Conservation (phyloP, 2,888 invertebrate species). For the Ophraella communa region DNA sequence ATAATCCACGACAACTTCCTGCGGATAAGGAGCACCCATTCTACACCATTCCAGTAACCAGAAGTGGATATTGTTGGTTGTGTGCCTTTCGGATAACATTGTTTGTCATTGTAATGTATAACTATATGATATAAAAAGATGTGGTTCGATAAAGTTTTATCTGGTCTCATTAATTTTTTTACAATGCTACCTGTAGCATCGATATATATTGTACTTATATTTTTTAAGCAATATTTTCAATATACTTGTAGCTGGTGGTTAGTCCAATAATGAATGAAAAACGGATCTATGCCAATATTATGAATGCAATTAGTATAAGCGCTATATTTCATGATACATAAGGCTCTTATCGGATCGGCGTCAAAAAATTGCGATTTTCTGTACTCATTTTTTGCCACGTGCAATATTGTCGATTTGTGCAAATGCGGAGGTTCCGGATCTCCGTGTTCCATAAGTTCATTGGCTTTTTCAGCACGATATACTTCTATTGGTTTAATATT, state of each 20-base stretch:
- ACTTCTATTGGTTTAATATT: not conserved
- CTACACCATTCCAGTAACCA: not conserved
- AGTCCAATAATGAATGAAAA: not conserved
- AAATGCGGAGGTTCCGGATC: constrained; percentile 10
- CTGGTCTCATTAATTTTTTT: too few species aligned
- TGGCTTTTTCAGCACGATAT: constrained; percentile 1
- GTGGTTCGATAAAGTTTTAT: too few species aligned
- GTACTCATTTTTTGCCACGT: not conserved
- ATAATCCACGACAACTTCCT: not conserved
- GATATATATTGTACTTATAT: not conserved
- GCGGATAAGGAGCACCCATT: not conserved
- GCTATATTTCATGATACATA: not conserved
- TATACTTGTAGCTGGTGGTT: not conserved
- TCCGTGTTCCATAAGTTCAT: not conserved
- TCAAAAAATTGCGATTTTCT: not conserved
- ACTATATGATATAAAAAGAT: too few species aligned
- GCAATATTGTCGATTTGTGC: not conserved
- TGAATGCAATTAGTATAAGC: not conserved
- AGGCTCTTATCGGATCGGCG: not conserved
- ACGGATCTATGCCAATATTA: constrained; percentile 4
- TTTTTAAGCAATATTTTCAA: not conserved
- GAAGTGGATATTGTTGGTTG: not conserved
- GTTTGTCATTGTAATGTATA: too few species aligned
- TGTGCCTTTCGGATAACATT: not conserved
- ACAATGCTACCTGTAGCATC: not conserved